phyloP scores from a whole-genome alignment of 2,797 vertebrate genomes.

The Myoxocephalus aenaeus region DNA sequence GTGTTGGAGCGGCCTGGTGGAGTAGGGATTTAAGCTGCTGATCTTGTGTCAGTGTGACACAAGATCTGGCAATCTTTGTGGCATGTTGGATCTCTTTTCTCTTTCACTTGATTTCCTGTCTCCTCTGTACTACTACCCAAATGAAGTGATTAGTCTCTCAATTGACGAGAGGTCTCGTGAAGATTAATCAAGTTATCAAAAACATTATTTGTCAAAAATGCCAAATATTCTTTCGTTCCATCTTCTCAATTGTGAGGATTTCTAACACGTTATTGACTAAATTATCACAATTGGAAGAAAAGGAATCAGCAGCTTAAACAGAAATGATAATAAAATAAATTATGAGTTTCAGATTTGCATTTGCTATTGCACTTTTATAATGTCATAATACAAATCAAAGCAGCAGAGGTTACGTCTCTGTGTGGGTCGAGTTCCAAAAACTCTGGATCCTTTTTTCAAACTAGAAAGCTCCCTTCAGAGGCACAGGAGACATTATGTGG shows the following conservation, averaged over 20 bases:
- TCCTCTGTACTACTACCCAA: neutral
- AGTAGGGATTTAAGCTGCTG: neutral
- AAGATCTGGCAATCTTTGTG: neutral
- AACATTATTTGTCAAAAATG: neutral
- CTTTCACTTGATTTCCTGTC: neutral
- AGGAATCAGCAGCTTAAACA: neutral
- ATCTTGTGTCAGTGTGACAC: neutral
- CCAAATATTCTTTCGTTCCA: neutral
- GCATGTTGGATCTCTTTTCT: neutral
- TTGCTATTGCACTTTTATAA: neutral
- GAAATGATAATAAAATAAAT: neutral
- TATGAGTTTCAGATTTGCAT: neutral
- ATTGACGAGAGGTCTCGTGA: neutral
- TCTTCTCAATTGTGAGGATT: neutral
- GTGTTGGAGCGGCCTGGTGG: neutral
- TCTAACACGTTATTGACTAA: neutral
- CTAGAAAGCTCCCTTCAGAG: conserved; percentile 1
- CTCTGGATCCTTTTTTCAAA: neutral
- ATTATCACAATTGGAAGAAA: neutral
- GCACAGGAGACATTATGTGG: neutral
- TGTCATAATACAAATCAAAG: neutral
- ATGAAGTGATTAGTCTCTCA: neutral
- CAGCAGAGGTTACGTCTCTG: neutral
- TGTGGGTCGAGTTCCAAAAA: neutral
- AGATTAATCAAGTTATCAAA: neutral